Base-by-base conservation (phyloP, 2,113 vertebrate species). In the Rhinogobius similis region DNA sequence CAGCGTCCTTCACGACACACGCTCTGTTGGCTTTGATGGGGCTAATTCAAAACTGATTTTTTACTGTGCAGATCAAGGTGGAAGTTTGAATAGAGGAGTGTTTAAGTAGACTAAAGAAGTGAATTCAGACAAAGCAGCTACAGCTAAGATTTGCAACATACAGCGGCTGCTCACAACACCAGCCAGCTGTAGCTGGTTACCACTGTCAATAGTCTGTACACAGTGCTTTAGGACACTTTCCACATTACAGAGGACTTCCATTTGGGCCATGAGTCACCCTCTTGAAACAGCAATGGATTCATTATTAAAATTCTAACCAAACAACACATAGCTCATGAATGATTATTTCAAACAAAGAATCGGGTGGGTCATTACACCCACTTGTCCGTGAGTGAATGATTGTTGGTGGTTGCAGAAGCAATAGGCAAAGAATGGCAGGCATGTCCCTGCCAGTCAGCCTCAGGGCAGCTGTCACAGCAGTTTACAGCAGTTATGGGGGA, bases 61-160 rank as follows among this genome's bases (percentile, higher is more conserved):
- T 68, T 64, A 53, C 36, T 55, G n/a, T n/a, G 69, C 67, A 24
- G 23, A 41, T 36, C 5, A 53, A 67, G 64, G 63, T 70, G 65
- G 36, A 56, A 62, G 64, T 50, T 10, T 43, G 67, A 38, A 44
- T 26, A 53, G 0, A 0, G 62, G 66, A 64, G 77, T 53, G 21
- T 71, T 59, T 65, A 65, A 67, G 50, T 39, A 64, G 79, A 88
- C 82, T 61, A 75, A 81, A 78, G 85, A 78, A 68, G 65, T 21
- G 62, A 59, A 67, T 53, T 14, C 84, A 83, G 87, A 81, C 77
- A 78, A 72, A 72, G 74, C 84, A 88, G 72, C 75, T 86, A 78
- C 73, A 64, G 8, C 29, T 67, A 59, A 36, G 70, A 20, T 16
- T 61, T 70, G 56, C 24, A 52, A 61, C 24, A 2, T 29, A 27